phyloP scores from a whole-genome alignment of 2,113 vertebrate genomes.

The Tinamus guttatus region DNA sequence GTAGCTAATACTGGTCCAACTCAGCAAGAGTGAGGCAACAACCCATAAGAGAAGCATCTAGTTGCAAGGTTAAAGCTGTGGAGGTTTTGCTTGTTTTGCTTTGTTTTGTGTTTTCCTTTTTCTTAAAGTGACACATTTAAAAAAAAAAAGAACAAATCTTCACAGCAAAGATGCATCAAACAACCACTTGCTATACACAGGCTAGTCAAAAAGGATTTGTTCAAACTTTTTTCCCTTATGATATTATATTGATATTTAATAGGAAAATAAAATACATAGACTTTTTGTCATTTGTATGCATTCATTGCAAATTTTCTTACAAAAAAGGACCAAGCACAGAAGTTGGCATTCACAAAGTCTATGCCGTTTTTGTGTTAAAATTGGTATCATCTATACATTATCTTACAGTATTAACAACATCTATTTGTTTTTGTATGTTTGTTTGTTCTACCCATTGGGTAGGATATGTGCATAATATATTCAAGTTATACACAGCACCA shows the following conservation, averaged over 20 bases:
- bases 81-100: slow-evolving; percentile 44
- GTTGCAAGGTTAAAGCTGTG: slow-evolving; percentile 72
- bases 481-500: slow-evolving; percentile 97
- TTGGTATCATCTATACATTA: slow-evolving; percentile 90
- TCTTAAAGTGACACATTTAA: slow-evolving; percentile 64
- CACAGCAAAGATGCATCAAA: slow-evolving; percentile 68
- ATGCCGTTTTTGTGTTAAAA: slow-evolving; percentile 91
- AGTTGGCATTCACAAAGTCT: slow-evolving; percentile 91
- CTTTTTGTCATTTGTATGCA: slow-evolving; percentile 85
- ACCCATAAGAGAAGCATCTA: slow-evolving; percentile 69
- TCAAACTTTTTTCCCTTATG: slow-evolving; percentile 74
- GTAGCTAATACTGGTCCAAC: slow-evolving; percentile 72
- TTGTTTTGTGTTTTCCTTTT: not conserved
- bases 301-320: slow-evolving; percentile 87
- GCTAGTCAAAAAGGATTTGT: slow-evolving; percentile 78
- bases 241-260: slow-evolving; percentile 86
- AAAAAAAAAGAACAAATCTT: slow-evolving; percentile 41
- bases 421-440: slow-evolving; percentile 78
- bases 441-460: slow-evolving; percentile 97
- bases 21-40: slow-evolving; percentile 57
- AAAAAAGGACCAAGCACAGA: slow-evolving; percentile 86
- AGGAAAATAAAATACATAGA: slow-evolving; percentile 94
- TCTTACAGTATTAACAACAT: slow-evolving; percentile 95
- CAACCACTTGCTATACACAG: slow-evolving; percentile 34
- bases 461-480: slow-evolving; percentile 99